Evolutionary conservation across 2,797 vertebrate genomes (phyloP).

Genomic region (Eulemur coronatus): DNA sequence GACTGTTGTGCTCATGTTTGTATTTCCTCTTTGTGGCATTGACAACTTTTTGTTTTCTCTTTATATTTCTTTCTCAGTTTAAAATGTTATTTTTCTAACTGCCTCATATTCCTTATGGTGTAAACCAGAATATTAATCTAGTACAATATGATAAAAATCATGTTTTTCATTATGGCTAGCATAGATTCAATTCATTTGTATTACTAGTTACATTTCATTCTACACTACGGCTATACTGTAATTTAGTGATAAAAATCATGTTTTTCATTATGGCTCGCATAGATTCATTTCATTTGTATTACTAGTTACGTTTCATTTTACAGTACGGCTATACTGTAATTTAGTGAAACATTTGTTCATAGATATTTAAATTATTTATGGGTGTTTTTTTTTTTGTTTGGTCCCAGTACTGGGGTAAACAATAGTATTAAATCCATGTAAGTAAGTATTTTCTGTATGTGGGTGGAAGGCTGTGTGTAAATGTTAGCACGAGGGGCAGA

Average conservation of each 20-base stretch:
- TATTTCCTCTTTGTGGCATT: not conserved
- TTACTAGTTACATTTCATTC: conserved; percentile 5
- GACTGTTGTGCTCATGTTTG: not conserved
- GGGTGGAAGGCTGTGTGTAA: not conserved
- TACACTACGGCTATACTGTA: not conserved
- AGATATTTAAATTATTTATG: not conserved
- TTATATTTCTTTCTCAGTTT: not conserved
- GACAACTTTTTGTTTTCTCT: not conserved
- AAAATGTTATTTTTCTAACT: not conserved
- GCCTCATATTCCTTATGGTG: not conserved
- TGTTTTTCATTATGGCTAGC: not conserved
- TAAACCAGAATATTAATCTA: not conserved
- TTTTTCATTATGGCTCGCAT: not conserved
- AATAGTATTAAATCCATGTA: not conserved
- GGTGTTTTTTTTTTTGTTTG: not conserved
- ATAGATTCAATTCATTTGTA: not conserved
- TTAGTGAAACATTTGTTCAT: not conserved
- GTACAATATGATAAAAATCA: not conserved
- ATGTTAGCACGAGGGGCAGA: not conserved
- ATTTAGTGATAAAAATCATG: not conserved
- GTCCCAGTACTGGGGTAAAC: not conserved
- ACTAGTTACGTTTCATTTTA: conserved; percentile 3
- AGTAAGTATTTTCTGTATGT: not conserved
- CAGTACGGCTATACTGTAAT: not conserved
- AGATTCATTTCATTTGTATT: conserved; percentile 8